Evolutionary conservation across 2,113 vertebrate species (phyloP), one percentile per base, ranked within the genome.

Genomic region (Pluvialis apricaria): DNA sequence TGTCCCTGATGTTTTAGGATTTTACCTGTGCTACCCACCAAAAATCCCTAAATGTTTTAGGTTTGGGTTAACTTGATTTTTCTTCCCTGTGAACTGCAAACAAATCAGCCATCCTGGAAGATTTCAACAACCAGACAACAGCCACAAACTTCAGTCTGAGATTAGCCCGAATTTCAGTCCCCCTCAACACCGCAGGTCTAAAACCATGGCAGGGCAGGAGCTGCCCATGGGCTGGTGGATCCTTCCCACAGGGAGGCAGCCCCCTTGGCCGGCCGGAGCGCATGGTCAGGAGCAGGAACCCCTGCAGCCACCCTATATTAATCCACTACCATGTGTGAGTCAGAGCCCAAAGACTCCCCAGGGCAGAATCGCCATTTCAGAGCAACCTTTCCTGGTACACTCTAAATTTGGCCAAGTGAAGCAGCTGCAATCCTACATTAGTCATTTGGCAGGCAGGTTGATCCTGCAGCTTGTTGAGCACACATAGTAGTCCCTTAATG

Each of bases 331-430:
- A 1, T 28, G 18, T 69, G 26, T 65, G 79, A 90, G 40, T 44
- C 47, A 57, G 54, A 93, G 78, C 36, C 71, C 20, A 4, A 86
- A 61, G 34, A 58, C 38, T 92, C 64, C 52, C 62, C 26, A 10
- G 70, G 65, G 89, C 47, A 86, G 82, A 88, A 88, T 4, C 22
- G 11, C 51, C 70, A 26, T 65, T 68, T 94, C 65, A 78, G 11
- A 90, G 44, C 88, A 93, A 36, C 34, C 20, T 91, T 52, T 62
- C 62, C 34, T 10, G 0, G n/a, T 60, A 38, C 2, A 0, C 75
- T 96, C 81, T 80, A 34, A 81, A 89, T 73, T 36, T 54, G 36
- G 58, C 78, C 62, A 76, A 87, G 49, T 22, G 66, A 66, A 95
- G 90, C 82, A 94, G 77, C 93, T 91, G 69, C 61, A 66, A 13